Evolutionary conservation across 2,888 invertebrate genomes (phyloP).

Genomic region (Pterostichus madidus): DNA sequence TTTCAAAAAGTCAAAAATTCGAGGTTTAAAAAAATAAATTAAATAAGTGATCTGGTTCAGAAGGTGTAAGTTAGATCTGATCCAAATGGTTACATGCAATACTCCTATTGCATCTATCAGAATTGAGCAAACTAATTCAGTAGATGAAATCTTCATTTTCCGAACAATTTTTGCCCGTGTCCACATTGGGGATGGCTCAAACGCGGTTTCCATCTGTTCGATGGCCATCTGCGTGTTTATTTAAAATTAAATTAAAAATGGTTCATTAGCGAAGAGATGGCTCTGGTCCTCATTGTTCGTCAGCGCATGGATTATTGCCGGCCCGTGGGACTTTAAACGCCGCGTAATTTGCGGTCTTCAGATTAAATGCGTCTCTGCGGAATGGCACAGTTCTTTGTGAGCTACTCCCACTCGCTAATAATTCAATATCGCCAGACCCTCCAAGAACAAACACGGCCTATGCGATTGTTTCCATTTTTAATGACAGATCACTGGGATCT

Average conservation of each 20-base stretch:
- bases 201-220: no score
- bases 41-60: no score
- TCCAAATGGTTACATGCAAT: no score
- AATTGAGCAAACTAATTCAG: no score
- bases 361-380: conserved; percentile 49
- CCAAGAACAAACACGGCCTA: conserved; percentile 29
- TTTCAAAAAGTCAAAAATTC: no score
- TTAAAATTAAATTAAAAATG: conserved; percentile 63
- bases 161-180: no score
- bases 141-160: no score
- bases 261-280: conserved; percentile 53
- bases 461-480: conserved; percentile 40
- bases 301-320: conserved; percentile 54
- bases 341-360: conserved; percentile 63
- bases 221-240: conserved; percentile 40
- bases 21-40: no score
- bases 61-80: no score
- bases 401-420: conserved; percentile 55
- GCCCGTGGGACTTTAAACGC: conserved; percentile 59
- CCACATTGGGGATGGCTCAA: no score
- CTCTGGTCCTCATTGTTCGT: conserved; percentile 31
- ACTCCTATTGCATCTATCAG: no score
- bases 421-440: conserved; percentile 51
- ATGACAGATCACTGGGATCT: conserved; percentile 12
- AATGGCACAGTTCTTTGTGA: conserved; percentile 50